These are phyloP conservation scores for Athalia rosae DNA, from an alignment of 2,888 invertebrate species.

Conservation along the genomic window DNA sequence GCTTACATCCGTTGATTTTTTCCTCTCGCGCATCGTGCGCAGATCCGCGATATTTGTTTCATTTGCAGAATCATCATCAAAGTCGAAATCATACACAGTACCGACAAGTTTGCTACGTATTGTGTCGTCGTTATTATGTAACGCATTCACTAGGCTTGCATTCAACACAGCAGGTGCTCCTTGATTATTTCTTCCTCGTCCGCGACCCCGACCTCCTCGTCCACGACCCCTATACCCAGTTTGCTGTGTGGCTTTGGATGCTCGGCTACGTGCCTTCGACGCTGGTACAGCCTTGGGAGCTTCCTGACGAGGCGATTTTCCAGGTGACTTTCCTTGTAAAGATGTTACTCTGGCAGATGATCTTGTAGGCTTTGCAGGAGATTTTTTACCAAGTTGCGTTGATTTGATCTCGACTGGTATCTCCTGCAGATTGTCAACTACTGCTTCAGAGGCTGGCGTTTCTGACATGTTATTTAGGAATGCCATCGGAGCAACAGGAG, in stretches of 20 bases:
- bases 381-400: conserved; percentile 75
- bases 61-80: conserved; percentile 87
- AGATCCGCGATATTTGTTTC: conserved; percentile 85
- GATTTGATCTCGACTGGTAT: conserved; percentile 52
- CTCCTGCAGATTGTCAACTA: conserved; percentile 51
- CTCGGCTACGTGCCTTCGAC: conserved; percentile 74
- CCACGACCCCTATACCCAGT: conserved; percentile 64
- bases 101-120: conserved; percentile 89
- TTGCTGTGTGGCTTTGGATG: conserved; percentile 67
- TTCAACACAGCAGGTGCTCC: conserved; percentile 54
- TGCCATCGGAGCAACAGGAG: conserved; percentile 53
- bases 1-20: conserved; percentile 84
- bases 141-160: conserved; percentile 56
- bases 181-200: conserved; percentile 69
- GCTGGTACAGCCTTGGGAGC: conserved; percentile 58
- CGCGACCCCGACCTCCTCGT: conserved; percentile 72
- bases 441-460: conserved; percentile 41
- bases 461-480: conserved; percentile 54
- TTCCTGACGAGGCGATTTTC: conserved; percentile 76
- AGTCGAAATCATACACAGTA: conserved; percentile 91
- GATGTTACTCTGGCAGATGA: conserved; percentile 80
- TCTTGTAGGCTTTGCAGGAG: conserved; percentile 77
- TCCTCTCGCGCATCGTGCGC: conserved; percentile 85
- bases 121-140: conserved; percentile 79
- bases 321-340: conserved; percentile 80